Evolutionary conservation across 2,888 invertebrate species (phyloP).

Genomic region (Ptychoptera albimana): DNA sequence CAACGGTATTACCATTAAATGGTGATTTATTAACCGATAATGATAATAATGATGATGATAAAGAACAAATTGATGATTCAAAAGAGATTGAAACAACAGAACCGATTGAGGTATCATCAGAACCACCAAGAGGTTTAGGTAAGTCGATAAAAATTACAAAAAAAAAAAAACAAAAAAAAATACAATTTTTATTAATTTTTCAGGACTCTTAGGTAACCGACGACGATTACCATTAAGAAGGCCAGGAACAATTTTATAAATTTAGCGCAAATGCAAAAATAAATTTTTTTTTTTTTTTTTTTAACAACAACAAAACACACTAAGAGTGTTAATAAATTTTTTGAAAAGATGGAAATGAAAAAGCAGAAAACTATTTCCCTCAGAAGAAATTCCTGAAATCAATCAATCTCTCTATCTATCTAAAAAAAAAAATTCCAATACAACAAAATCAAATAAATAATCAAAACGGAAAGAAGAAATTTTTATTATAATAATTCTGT

Average conservation of each 20-base stretch:
- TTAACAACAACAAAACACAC: too few species aligned
- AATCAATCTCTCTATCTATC: too few species aligned
- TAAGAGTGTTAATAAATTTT: too few species aligned
- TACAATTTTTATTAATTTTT: constrained; percentile 1
- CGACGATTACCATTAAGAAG: constrained; percentile 45
- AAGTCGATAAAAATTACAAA: neutral
- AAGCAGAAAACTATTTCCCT: too few species aligned
- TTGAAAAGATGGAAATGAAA: too few species aligned
- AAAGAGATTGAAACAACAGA: constrained; percentile 31
- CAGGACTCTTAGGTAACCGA: constrained; percentile 50
- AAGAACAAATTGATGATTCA: constrained; percentile 19
- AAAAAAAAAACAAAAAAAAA: neutral
- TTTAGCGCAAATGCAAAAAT: too few species aligned
- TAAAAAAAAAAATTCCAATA: too few species aligned
- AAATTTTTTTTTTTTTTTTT: too few species aligned
- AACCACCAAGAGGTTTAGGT: constrained; percentile 41
- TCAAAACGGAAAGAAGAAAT: too few species aligned
- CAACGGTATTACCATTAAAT: constrained; percentile 12
- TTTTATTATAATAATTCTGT: too few species aligned
- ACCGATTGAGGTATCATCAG: constrained; percentile 33
- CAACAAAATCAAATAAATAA: too few species aligned
- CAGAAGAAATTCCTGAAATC: too few species aligned
- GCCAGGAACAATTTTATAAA: constrained; percentile 32
- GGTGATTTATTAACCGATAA: constrained; percentile 10
- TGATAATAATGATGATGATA: constrained; percentile 13